A percentile compares a stretch with the other conserved stretches of the same genome.
These are phyloP conservation scores for Argyra leucocephala DNA, from an alignment of 2,888 invertebrate species.

Conservation along the genomic window DNA sequence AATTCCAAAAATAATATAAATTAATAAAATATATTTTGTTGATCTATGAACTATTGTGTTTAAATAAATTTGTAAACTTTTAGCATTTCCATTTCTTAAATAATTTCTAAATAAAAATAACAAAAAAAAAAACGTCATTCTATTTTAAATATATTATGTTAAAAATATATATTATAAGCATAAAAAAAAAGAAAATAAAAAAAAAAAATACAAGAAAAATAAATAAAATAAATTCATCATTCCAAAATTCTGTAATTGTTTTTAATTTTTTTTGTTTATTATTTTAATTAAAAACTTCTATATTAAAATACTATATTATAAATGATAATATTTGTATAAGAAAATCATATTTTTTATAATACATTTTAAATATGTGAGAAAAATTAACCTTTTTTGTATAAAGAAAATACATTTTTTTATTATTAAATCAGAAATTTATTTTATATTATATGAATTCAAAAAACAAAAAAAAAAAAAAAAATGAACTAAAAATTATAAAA, in stretches of 20 bases:
- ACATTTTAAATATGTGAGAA: constrained; percentile 13
- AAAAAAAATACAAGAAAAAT: no score
- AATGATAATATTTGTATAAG: neutral
- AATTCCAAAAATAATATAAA: no score
- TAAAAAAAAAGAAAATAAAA: no score
- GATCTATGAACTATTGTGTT: no score
- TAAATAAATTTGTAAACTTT: no score
- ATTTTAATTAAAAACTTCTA: neutral
- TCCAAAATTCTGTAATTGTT: neutral
- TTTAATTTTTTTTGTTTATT: no score
- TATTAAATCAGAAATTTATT: constrained; percentile 13
- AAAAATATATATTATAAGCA: no score
- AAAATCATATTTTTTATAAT: neutral
- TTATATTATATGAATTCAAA: constrained; percentile 12
- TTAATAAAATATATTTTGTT: no score
- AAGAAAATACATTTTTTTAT: constrained; percentile 12
- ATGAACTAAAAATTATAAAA: constrained; percentile 13
- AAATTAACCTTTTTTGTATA: constrained; percentile 15
- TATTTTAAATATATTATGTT: no score
- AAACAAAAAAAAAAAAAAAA: constrained; percentile 13
- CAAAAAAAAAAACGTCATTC: no score
- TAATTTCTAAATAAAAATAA: no score
- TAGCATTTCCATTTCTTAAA: no score
- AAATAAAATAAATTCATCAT: neutral
- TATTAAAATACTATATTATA: neutral